Evolutionary conservation across 2,888 invertebrate genomes (phyloP), one percentile per base, ranked within the genome.

Genomic region (Zaprionus obscuricornis): DNA sequence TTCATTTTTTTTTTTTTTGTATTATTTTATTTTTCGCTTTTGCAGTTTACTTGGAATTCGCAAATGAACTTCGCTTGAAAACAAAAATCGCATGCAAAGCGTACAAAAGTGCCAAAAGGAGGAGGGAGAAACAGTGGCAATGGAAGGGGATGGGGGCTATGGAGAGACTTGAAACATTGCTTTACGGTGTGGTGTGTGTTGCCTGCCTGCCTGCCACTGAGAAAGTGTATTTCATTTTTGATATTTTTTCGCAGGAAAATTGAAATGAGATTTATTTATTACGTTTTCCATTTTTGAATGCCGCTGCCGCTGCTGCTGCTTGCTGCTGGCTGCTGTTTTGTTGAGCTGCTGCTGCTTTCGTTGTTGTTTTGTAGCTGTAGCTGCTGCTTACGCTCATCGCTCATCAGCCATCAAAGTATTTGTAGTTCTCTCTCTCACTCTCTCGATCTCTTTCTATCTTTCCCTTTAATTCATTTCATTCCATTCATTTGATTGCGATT

Each of bases 61-160:
- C 78, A 82, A 82, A 86, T 81, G 86, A 82, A 82, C 78, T 86
- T 84, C 81, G 86, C 78, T 84, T 72, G 86, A 86, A 82, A 86
- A 82, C 58, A 75, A 83, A n/a, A 85, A 85, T 85, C 78, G 84
- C 82, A 81, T 82, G 79, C 79, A 84, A 81, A 82, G 71, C 71
- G 73, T 63, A 49, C 66, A 75, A 73, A n/a, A 76, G 70, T 72
- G 66, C 79, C 76, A 74, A 71, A 64, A 66, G 62, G 24, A 13
- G 20, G 42, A 39, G 7, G 13, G 14, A 33, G 34, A 13, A 29
- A 29, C 10, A 20, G 14, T 27, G 8, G n/a, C n/a, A n/a, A n/a
- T n/a, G 18, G 11, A 13, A 16, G 33, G 14, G 8, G 24, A 7
- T n/a, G 17, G 8, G 7, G 31, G n/a, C 13, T 1, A 2, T n/a